Percentiles rank a stretch among this genome's conserved stretches.
Conservation (phyloP, 2,113 vertebrate genomes). For the Ivindomyrus marchei region DNA sequence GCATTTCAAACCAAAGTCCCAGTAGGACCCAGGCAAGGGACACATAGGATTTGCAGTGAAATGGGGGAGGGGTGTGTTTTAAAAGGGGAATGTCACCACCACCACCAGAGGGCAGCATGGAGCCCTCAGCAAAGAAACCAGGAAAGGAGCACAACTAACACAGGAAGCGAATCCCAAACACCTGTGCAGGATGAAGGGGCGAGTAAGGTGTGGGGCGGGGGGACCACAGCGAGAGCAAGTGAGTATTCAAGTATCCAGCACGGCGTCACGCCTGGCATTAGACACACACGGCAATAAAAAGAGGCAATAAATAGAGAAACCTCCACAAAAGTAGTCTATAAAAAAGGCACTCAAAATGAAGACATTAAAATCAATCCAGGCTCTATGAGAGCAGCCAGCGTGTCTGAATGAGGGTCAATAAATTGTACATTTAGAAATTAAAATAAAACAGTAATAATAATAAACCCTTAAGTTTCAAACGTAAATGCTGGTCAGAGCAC, state of each 20-base stretch:
- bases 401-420: slow-evolving; percentile 75
- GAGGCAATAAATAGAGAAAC: slow-evolving; percentile 43
- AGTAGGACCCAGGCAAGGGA: slow-evolving; percentile 49
- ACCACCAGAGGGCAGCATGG: slow-evolving; percentile 20
- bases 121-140: slow-evolving; percentile 58
- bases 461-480: slow-evolving; percentile 30
- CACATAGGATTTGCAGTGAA: slow-evolving; percentile 63
- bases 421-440: slow-evolving; percentile 45
- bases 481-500: slow-evolving; percentile 76
- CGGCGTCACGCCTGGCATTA: background rate
- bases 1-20: slow-evolving; percentile 77
- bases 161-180: slow-evolving; percentile 42
- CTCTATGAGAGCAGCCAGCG: slow-evolving; percentile 83
- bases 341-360: slow-evolving; percentile 97
- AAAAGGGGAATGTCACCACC: background rate
- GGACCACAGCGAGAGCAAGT: slow-evolving; percentile 49
- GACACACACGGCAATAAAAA: background rate
- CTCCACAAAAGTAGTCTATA: slow-evolving; percentile 86
- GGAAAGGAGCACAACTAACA: slow-evolving; percentile 58
- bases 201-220: slow-evolving; percentile 60
- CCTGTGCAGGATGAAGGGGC: slow-evolving; percentile 71
- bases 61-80: slow-evolving; percentile 39
- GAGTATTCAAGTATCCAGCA: slow-evolving; percentile 23
- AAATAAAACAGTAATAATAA: slow-evolving; percentile 43
- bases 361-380: slow-evolving; percentile 69